Conservation (phyloP, 1,140 invertebrate genomes). For the Drosophila takahashii region DNA sequence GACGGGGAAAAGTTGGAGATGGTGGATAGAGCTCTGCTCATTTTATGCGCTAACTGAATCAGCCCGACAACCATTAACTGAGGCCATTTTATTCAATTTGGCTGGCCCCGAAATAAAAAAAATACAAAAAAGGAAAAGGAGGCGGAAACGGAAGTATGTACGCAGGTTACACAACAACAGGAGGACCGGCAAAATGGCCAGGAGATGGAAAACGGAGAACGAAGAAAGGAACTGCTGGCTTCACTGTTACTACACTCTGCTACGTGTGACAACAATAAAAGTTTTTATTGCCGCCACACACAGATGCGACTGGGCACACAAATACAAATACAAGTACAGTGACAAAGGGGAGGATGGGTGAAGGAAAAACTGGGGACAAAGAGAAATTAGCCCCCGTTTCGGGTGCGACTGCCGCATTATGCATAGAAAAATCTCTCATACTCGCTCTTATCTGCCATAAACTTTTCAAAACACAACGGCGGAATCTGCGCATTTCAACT, state of each 20-base stretch:
- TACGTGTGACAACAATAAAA: slow-evolving; percentile 83
- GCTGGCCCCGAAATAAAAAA: slow-evolving; percentile 44
- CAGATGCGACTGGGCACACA: slow-evolving; percentile 62
- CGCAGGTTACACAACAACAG: slow-evolving; percentile 75
- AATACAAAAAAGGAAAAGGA: slow-evolving; percentile 21
- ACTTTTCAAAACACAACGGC: slow-evolving; percentile 31
- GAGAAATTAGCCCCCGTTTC: slow-evolving; percentile 39
- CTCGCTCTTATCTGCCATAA: slow-evolving; percentile 16
- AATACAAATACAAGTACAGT: neutral
- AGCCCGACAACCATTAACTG: slow-evolving; percentile 82
- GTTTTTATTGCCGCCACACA: slow-evolving; percentile 76
- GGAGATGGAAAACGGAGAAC: slow-evolving; percentile 10
- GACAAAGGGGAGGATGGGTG: too few relatives aligned
- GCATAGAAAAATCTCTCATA: slow-evolving; percentile 60
- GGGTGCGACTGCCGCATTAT: slow-evolving; percentile 49
- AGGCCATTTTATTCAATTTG: slow-evolving; percentile 81
- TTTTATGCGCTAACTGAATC: slow-evolving; percentile 83
- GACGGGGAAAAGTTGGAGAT: slow-evolving; percentile 9
- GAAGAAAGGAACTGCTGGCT: slow-evolving; percentile 42
- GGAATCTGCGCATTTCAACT: slow-evolving; percentile 41
- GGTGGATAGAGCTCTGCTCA: slow-evolving; percentile 65
- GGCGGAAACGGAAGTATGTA: slow-evolving; percentile 78
- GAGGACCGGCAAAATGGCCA: slow-evolving; percentile 12
- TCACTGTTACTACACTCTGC: slow-evolving; percentile 44
- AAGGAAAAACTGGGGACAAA: slow-evolving; percentile 3